These are phyloP conservation scores for Mayetiola destructor DNA, from an alignment of 2,888 invertebrate genomes.

Conservation along the genomic window DNA sequence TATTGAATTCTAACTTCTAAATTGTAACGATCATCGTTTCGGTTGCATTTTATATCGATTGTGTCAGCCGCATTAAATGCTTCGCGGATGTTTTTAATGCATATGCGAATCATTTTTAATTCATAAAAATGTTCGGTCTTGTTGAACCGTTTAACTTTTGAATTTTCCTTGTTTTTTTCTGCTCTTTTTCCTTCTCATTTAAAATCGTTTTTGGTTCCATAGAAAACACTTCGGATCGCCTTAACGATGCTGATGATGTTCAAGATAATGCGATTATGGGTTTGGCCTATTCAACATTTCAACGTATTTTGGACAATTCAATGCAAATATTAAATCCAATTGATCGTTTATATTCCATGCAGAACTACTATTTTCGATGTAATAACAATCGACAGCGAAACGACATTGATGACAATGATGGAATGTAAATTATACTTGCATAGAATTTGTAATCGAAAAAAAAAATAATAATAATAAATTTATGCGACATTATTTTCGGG, in stretches of 20 bases:
- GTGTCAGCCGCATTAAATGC: neutral
- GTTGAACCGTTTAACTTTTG: neutral
- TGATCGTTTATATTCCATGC: conserved; percentile 49
- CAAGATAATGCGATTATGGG: conserved; percentile 34
- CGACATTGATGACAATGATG: neutral
- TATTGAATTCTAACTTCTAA: neutral
- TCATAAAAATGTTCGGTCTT: neutral
- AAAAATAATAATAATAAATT: too few species aligned
- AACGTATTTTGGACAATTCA: conserved; percentile 30
- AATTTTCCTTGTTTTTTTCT: neutral
- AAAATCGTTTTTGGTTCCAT: neutral
- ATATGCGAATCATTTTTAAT: neutral
- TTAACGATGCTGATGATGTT: conserved; percentile 25
- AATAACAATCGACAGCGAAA: conserved; percentile 32
- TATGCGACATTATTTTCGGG: too few species aligned
- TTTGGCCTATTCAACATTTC: conserved; percentile 34
- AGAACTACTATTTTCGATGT: conserved; percentile 46
- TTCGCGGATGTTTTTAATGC: conserved; percentile 6
- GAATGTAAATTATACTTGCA: neutral
- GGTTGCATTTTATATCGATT: neutral
- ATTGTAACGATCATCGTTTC: too few species aligned
- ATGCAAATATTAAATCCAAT: conserved; percentile 42
- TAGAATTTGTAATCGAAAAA: too few species aligned
- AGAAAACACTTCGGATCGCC: neutral
- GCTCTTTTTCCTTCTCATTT: neutral